Conservation (phyloP, 2,797 vertebrate species). For the Dromococcyx pavoninus region DNA sequence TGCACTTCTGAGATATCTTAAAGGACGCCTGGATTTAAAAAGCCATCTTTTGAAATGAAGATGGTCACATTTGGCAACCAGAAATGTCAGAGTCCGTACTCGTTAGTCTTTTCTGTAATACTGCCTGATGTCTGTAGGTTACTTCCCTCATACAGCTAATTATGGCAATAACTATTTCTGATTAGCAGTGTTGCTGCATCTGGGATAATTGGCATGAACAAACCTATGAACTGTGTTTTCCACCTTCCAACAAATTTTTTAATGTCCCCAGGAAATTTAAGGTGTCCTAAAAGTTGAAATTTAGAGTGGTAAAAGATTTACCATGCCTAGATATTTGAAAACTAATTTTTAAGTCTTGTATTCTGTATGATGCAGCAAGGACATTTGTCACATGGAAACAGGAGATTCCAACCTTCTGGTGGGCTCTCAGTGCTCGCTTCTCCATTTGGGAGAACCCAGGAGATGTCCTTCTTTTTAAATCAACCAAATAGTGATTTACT, state of each 20-base stretch:
- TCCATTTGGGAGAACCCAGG: not conserved
- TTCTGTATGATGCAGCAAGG: not conserved
- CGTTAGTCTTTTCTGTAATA: not conserved
- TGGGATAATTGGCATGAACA: accelerated
- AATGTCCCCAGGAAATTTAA: not conserved
- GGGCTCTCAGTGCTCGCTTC: not conserved
- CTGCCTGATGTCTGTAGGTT: not conserved
- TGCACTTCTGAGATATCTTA: not conserved
- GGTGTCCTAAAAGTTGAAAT: not conserved
- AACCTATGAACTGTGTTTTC: not conserved
- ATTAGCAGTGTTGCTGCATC: not conserved
- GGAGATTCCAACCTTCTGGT: not conserved
- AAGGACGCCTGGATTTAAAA: not conserved
- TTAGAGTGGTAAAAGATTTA: not conserved
- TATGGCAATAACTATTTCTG: not conserved
- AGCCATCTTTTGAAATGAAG: not conserved
- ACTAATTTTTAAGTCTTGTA: accelerated
- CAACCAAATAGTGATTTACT: not conserved
- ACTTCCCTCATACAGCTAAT: not conserved
- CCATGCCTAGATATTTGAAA: not conserved
- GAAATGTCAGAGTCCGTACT: not conserved
- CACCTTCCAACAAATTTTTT: not conserved
- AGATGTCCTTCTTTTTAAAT: not conserved
- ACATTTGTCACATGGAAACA: not conserved
- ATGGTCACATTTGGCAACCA: not conserved